phyloP scores from a whole-genome alignment of 2,797 vertebrate genomes.

The Myotis pilosus region DNA sequence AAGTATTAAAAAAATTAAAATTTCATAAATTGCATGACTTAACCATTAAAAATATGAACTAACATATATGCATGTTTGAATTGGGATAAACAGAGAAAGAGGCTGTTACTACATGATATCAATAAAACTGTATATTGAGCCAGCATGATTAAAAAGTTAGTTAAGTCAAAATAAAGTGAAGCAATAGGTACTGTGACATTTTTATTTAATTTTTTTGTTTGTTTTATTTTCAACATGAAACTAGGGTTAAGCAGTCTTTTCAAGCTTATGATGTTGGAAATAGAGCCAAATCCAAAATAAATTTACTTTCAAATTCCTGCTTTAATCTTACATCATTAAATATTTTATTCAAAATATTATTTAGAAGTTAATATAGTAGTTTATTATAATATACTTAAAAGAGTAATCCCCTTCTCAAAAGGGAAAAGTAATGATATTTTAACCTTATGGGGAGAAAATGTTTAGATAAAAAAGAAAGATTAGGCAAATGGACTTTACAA shows the following conservation, averaged over 20 bases:
- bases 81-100: constrained; percentile 1
- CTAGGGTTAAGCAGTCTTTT: not conserved
- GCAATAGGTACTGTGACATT: not conserved
- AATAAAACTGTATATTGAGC: not conserved
- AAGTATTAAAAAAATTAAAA: constrained; percentile 8
- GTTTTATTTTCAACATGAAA: constrained; percentile 4
- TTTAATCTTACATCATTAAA: not conserved
- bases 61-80: not conserved
- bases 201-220: not conserved
- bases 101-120: not conserved
- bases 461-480: constrained; percentile 9
- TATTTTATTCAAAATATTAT: constrained; percentile 6
- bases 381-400: not conserved
- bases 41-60: not conserved
- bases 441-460: constrained; percentile 18
- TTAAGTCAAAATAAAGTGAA: not conserved
- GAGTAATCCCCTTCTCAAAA: not conserved
- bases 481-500: not conserved
- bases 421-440: not conserved
- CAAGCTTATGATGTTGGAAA: not conserved
- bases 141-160: not conserved
- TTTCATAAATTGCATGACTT: not conserved
- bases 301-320: not conserved
- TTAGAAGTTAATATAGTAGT: not conserved
- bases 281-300: constrained; percentile 10